Conservation (phyloP, 2,888 invertebrate species). For the Drosophila barbarae region DNA sequence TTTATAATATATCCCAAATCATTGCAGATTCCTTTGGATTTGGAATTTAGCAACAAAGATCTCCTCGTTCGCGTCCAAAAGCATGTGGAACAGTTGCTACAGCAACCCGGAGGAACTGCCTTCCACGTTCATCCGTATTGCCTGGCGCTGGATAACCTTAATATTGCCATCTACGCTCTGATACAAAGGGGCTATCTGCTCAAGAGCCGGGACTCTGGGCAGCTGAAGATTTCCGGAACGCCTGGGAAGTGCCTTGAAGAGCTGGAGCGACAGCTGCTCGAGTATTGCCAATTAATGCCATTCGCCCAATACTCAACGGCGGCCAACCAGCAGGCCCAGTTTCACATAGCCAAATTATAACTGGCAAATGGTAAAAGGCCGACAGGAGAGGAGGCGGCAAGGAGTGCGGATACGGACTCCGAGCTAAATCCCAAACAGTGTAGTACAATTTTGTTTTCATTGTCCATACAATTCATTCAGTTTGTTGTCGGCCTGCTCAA, state of each 20-base stretch:
- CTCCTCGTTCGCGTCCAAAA: slow-evolving; percentile 83
- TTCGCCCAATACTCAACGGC: slow-evolving; percentile 75
- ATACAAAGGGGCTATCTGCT: slow-evolving; percentile 75
- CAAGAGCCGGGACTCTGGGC: slow-evolving; percentile 68
- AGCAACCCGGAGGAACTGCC: slow-evolving; percentile 52
- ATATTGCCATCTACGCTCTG: slow-evolving; percentile 82
- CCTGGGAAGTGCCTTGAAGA: slow-evolving; percentile 56
- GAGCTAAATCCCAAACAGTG: slow-evolving; percentile 24
- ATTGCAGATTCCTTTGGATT: slow-evolving; percentile 59
- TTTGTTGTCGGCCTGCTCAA: slow-evolving; percentile 60
- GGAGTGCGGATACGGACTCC: slow-evolving; percentile 9
- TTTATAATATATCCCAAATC: accelerated
- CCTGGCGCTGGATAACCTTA: slow-evolving; percentile 85
- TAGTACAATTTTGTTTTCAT: slow-evolving; percentile 62
- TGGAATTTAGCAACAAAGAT: slow-evolving; percentile 80
- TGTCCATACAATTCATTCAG: slow-evolving; percentile 47
- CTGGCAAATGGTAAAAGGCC: slow-evolving; percentile 50
- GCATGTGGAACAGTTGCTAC: slow-evolving; percentile 82
- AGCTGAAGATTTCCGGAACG: slow-evolving; percentile 49
- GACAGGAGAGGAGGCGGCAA: slow-evolving; percentile 7
- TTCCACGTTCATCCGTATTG: slow-evolving; percentile 85
- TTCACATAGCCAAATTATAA: slow-evolving; percentile 77
- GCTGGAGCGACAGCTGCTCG: slow-evolving; percentile 67
- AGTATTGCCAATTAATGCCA: slow-evolving; percentile 78
- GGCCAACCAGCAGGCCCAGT: slow-evolving; percentile 61